Percentiles rank a stretch among this genome's conserved stretches.
phyloP scores from a whole-genome alignment of 2,888 invertebrate genomes.

The Hyles lineata region DNA sequence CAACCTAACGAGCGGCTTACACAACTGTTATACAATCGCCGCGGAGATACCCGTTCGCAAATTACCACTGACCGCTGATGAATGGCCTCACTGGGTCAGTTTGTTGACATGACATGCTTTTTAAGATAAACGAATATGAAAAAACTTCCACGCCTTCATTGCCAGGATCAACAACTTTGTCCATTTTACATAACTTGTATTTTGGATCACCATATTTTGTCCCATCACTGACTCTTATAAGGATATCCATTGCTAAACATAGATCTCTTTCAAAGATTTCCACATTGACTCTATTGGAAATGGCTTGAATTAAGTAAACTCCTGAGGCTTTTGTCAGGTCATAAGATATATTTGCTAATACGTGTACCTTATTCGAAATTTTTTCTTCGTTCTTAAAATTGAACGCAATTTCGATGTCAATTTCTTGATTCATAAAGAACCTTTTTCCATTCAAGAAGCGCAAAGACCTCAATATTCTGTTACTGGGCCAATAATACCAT shows the following conservation, averaged over 20 bases:
- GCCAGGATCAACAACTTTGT: too few relatives aligned
- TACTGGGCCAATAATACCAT: neutral
- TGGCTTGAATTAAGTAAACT: too few relatives aligned
- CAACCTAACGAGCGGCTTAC: conserved; percentile 54
- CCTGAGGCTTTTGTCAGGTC: too few relatives aligned
- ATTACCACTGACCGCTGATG: conserved; percentile 58
- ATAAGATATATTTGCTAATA: too few relatives aligned
- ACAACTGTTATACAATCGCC: conserved; percentile 66
- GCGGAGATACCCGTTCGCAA: conserved; percentile 56
- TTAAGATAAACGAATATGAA: conserved; percentile 38
- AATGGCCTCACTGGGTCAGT: conserved; percentile 55
- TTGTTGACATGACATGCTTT: conserved; percentile 54
- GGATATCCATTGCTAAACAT: too few relatives aligned
- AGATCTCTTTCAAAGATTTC: too few relatives aligned
- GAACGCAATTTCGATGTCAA: neutral
- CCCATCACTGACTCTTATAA: too few relatives aligned
- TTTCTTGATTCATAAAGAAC: neutral
- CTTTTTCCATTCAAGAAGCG: neutral
- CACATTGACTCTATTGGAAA: too few relatives aligned
- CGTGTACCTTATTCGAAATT: too few relatives aligned
- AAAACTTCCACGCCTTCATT: conserved; percentile 20
- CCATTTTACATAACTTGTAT: too few relatives aligned
- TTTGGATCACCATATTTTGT: too few relatives aligned
- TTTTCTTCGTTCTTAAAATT: neutral
- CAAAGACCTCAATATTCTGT: neutral